Evolutionary conservation across 2,888 invertebrate species (phyloP).

Genomic region (Calameuta filiformis): DNA sequence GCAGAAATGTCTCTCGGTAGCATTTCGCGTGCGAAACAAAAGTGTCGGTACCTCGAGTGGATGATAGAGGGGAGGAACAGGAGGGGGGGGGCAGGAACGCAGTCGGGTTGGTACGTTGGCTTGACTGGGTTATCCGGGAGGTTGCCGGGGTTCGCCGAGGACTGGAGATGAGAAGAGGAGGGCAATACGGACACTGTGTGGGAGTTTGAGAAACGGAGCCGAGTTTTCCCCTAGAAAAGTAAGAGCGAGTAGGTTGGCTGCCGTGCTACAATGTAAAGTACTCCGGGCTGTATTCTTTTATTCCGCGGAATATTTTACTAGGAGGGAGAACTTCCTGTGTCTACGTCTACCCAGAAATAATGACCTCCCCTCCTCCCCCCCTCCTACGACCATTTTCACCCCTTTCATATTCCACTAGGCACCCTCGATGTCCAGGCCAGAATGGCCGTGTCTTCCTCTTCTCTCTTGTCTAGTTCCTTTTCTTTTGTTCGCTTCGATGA

Average conservation of each 20-base stretch:
- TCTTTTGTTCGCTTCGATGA: background rate
- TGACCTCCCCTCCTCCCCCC: background rate
- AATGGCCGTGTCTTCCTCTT: background rate
- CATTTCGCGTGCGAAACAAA: constrained; percentile 4
- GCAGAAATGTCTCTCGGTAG: constrained; percentile 2
- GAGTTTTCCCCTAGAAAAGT: background rate
- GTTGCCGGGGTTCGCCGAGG: background rate
- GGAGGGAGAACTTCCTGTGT: constrained; percentile 2
- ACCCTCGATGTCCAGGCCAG: background rate
- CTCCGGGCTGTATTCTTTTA: constrained; percentile 8
- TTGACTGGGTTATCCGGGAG: background rate
- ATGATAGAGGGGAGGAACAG: background rate
- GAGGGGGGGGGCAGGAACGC: background rate
- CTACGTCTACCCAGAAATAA: constrained; percentile 3
- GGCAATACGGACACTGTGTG: background rate
- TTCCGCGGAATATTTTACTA: constrained; percentile 3
- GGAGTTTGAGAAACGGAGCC: background rate
- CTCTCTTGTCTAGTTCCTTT: background rate
- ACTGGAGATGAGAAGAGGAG: background rate
- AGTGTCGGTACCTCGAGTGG: constrained; percentile 3
- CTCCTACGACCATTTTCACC: background rate
- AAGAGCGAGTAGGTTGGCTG: background rate
- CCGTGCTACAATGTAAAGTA: constrained; percentile 5
- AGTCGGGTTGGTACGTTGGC: background rate
- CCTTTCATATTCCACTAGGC: background rate